A percentile compares a stretch with the other conserved stretches of the same genome.
Conservation (phyloP, 2,113 vertebrate species). For the Cebus imitator region DNA sequence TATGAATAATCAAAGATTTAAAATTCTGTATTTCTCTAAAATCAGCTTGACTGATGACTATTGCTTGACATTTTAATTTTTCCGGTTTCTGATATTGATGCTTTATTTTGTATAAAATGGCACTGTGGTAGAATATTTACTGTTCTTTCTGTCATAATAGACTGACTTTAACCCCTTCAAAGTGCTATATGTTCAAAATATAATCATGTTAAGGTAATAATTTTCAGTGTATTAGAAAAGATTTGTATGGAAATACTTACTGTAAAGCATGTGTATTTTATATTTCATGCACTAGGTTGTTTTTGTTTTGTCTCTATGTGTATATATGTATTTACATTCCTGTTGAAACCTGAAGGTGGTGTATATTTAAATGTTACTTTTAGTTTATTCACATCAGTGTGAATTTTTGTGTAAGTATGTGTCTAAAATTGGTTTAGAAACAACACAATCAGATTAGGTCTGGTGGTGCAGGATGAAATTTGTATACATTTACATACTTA, state of each 20-base stretch:
- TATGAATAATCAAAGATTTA: slow-evolving; percentile 25
- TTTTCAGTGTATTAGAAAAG: not conserved
- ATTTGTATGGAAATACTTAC: slow-evolving; percentile 2
- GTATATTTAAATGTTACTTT: slow-evolving; percentile 27
- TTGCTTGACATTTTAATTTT: slow-evolving; percentile 42
- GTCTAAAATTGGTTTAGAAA: slow-evolving; percentile 24
- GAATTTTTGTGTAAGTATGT: not conserved
- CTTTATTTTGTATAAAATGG: slow-evolving; percentile 1
- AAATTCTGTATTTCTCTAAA: slow-evolving; percentile 44
- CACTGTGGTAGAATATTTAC: not conserved
- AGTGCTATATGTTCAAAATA: not conserved
- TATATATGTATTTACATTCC: not conserved
- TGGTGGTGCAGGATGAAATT: slow-evolving; percentile 78
- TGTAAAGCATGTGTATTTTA: not conserved
- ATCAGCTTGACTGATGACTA: not conserved
- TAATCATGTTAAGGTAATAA: not conserved
- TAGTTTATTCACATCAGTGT: not conserved
- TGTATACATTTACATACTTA: slow-evolving; percentile 73
- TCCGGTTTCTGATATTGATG: not conserved
- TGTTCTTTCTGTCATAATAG: not conserved
- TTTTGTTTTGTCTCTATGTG: not conserved
- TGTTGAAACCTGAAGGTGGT: not conserved
- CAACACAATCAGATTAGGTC: slow-evolving; percentile 77
- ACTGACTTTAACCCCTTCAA: not conserved
- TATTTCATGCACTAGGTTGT: not conserved